Evolutionary conservation across 2,888 invertebrate species (phyloP), one percentile per base, ranked within the genome.

Genomic region (Melanophora roralis): DNA sequence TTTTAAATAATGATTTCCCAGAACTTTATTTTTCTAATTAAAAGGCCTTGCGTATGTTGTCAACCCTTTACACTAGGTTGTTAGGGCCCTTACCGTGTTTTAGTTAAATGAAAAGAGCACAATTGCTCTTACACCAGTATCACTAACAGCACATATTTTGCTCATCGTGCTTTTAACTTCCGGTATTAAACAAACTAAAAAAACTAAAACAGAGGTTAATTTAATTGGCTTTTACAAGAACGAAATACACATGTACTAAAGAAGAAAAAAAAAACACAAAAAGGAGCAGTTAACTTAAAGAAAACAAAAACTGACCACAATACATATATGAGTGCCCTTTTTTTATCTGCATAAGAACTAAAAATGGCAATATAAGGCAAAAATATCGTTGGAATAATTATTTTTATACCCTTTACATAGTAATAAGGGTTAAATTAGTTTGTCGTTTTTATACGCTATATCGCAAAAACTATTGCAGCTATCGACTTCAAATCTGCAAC

Each of bases 231-330:
- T 62, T 34, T 51, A 19, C 53, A 45, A 11, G 34, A n/a, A n/a
- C n/a, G n/a, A n/a, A n/a, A n/a, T n/a, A n/a, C 12, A 27, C 45
- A 11, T 4, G 14, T 32, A 40, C 16, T 53, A 27, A n/a, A 6
- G 2, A 4, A 23, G 0, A 40, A 7, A 19, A 38, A 21, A 4
- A 6, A 7, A 12, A 55, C 19, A 32, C 19, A 27, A 36, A 11
- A 12, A 16, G 16, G n/a, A 38, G 21, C 27, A 59, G 16, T 23
- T 12, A 32, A n/a, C n/a, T n/a, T n/a, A n/a, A n/a, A n/a, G n/a
- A n/a, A n/a, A 49, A 49, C 49, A 40, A 51, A 34, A 40, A 59
- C 43, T 76, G 47, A 69, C 69, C 62, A 55, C 55, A 40, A 76
- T n/a, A n/a, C n/a, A n/a, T n/a, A n/a, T n/a, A n/a, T n/a, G n/a